Evolutionary conservation across 2,888 invertebrate species (phyloP).

Genomic region (Seira sanloemensis): DNA sequence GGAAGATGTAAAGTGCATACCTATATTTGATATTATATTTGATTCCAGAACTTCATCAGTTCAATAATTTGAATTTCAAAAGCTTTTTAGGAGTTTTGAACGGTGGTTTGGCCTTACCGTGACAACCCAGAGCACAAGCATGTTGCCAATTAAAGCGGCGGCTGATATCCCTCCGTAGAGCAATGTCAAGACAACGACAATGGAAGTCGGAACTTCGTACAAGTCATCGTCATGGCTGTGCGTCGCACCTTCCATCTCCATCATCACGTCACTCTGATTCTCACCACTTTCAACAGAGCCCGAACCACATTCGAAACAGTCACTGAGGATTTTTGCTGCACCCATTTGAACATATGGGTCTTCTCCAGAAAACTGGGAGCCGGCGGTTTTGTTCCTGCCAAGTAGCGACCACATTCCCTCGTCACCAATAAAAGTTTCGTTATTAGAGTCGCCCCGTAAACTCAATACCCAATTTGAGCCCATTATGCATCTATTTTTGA

Average conservation of each 20-base stretch:
- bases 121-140: constrained; percentile 90
- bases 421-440: background rate
- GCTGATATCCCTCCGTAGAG: constrained; percentile 90
- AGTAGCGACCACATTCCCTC: no score
- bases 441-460: background rate
- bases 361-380: no score
- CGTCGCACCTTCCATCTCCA: background rate
- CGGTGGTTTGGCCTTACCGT: no score
- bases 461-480: background rate
- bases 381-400: no score
- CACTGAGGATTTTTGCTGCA: background rate
- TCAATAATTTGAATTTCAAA: no score
- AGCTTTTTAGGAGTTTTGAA: no score
- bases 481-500: background rate
- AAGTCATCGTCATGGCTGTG: constrained; percentile 75
- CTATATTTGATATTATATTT: no score
- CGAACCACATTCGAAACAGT: background rate
- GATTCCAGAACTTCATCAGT: no score
- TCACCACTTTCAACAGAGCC: background rate
- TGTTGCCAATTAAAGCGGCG: constrained; percentile 88
- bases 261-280: background rate
- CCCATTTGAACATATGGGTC: background rate
- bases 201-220: constrained; percentile 85
- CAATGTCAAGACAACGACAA: constrained; percentile 85
- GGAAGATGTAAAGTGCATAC: no score